Percentiles rank a stretch among this genome's conserved stretches.
These are phyloP conservation scores for Dasypus novemcinctus DNA, from an alignment of 2,113 vertebrate species.

Conservation along the genomic window DNA sequence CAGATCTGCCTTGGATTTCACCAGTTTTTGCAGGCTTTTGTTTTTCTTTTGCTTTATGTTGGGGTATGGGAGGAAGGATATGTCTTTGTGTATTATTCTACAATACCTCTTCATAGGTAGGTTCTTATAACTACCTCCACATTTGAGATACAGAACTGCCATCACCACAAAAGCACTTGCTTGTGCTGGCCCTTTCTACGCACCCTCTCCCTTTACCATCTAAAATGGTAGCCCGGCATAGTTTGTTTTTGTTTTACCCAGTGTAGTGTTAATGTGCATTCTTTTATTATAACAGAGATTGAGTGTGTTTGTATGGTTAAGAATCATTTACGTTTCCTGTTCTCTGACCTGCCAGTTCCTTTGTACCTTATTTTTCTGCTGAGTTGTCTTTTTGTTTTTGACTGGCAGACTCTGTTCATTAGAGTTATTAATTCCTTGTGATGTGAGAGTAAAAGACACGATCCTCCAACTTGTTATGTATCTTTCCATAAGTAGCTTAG, in stretches of 20 bases:
- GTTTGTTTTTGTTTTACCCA: background rate
- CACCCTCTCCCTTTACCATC: background rate
- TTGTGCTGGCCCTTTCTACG: background rate
- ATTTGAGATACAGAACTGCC: background rate
- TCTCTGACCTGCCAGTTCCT: background rate
- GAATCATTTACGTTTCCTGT: background rate
- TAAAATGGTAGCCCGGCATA: background rate
- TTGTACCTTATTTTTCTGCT: background rate
- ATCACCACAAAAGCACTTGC: background rate
- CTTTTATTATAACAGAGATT: background rate
- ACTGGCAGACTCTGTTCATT: background rate
- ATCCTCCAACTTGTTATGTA: background rate
- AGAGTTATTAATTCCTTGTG: background rate
- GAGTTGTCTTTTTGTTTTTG: background rate
- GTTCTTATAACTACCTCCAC: background rate
- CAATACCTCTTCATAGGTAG: background rate
- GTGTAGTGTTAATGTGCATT: background rate
- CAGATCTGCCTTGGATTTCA: background rate
- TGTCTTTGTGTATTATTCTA: background rate
- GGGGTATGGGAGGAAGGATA: accelerated
- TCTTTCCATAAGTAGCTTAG: background rate
- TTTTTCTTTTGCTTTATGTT: background rate
- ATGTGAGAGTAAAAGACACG: background rate
- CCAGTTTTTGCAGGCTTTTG: background rate
- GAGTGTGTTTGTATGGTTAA: background rate